These are phyloP conservation scores for Bradypus variegatus DNA, from an alignment of 2,797 vertebrate genomes.

Conservation along the genomic window DNA sequence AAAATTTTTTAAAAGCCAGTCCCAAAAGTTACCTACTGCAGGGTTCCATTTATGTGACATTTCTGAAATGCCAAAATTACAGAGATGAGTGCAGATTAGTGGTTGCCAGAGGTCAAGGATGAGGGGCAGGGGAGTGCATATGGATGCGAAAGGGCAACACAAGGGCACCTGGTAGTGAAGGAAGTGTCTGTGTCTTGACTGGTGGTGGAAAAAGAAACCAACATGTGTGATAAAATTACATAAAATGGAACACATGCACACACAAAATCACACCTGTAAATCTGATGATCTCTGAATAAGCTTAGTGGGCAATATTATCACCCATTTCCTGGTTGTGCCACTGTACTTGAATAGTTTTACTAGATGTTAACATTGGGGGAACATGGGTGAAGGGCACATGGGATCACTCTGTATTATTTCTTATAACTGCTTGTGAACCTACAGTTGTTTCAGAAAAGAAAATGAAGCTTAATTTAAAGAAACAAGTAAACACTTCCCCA, in stretches of 20 bases:
- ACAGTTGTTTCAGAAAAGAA: not conserved
- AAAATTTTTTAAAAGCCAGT: not conserved
- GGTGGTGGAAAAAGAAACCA: not conserved
- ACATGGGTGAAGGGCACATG: not conserved
- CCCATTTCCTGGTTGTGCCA: not conserved
- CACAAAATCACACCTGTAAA: not conserved
- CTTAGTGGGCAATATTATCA: not conserved
- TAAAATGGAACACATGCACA: not conserved
- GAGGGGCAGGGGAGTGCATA: not conserved
- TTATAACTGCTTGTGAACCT: not conserved
- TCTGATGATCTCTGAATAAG: not conserved
- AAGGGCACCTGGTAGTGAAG: rapidly evolving
- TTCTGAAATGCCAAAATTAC: not conserved
- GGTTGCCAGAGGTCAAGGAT: not conserved
- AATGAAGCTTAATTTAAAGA: not conserved
- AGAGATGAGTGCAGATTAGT: not conserved
- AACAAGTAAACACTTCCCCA: not conserved
- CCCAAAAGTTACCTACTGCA: not conserved
- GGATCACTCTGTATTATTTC: not conserved
- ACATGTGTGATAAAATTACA: not conserved
- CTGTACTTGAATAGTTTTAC: not conserved
- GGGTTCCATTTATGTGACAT: not conserved
- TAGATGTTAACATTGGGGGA: not conserved
- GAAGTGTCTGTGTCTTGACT: not conserved
- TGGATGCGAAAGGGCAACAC: not conserved